A percentile compares a stretch with the other conserved stretches of the same genome.
These are phyloP conservation scores for Acrossocheilus fasciatus DNA, from an alignment of 2,797 vertebrate genomes.

Conservation along the genomic window DNA sequence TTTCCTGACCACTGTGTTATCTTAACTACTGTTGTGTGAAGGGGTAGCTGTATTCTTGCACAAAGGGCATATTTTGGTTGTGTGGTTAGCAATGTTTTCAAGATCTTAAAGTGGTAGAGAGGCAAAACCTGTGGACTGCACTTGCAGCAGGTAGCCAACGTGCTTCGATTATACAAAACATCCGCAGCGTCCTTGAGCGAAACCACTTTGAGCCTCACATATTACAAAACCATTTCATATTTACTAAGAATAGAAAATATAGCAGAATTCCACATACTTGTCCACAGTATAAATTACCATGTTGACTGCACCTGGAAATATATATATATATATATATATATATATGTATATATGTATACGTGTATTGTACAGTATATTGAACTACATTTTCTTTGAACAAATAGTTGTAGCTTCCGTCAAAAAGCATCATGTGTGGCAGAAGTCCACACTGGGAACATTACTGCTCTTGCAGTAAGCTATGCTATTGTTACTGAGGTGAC, in stretches of 20 bases:
- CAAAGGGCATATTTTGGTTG: slow-evolving; percentile 73
- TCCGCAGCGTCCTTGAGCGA: slow-evolving; percentile 92
- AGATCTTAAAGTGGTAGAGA: slow-evolving; percentile 67
- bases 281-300: slow-evolving; percentile 99
- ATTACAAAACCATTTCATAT: slow-evolving; percentile 92
- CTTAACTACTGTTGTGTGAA: slow-evolving; percentile 68
- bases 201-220: slow-evolving; percentile 93
- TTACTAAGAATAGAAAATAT: slow-evolving; percentile 98
- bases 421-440: slow-evolving; percentile 93
- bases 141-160: slow-evolving; percentile 75
- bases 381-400: slow-evolving; percentile 69
- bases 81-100: slow-evolving; percentile 81
- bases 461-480: slow-evolving; percentile 96
- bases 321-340: slow-evolving; percentile 36
- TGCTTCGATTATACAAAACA: slow-evolving; percentile 83
- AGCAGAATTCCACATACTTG: slow-evolving; percentile 97
- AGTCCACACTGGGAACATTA: slow-evolving; percentile 95
- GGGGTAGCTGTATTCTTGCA: slow-evolving; percentile 63
- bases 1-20: slow-evolving; percentile 71
- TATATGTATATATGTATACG: slow-evolving; percentile 65
- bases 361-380: slow-evolving; percentile 76
- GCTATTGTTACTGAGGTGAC: slow-evolving; percentile 97
- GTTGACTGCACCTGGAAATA: slow-evolving; percentile 88
- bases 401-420: slow-evolving; percentile 42
- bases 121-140: slow-evolving; percentile 66